These are phyloP conservation scores for Drosophila tani DNA, from an alignment of 1,140 invertebrate genomes.

Conservation along the genomic window DNA sequence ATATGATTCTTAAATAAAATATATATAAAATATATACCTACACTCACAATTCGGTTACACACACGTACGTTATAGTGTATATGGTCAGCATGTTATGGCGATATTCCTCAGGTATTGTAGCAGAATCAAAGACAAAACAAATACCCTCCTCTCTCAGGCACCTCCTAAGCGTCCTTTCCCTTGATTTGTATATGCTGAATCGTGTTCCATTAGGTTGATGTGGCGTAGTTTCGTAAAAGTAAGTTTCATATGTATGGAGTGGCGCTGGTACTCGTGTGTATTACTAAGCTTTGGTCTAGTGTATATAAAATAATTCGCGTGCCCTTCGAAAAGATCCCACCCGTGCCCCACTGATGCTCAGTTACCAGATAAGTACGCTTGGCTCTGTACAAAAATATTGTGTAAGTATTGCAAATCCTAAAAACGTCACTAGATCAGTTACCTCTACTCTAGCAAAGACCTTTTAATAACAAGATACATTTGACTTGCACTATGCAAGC, in stretches of 20 bases:
- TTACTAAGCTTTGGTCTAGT: conserved; percentile 80
- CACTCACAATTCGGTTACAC: conserved; percentile 46
- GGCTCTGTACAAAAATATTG: conserved; percentile 43
- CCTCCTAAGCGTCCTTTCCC: conserved; percentile 22
- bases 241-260: conserved; percentile 60
- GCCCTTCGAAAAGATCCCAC: conserved; percentile 50
- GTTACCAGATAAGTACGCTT: conserved; percentile 32
- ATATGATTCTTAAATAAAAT: conserved; percentile 79
- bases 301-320: conserved; percentile 62
- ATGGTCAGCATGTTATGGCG: conserved; percentile 65
- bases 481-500: too few species aligned
- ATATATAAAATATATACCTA: conserved; percentile 67
- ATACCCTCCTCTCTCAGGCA: conserved; percentile 19
- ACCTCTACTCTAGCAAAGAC: conserved; percentile 2
- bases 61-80: conserved; percentile 28
- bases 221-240: conserved; percentile 54
- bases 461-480: too few species aligned
- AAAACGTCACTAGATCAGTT: conserved; percentile 29
- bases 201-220: conserved; percentile 29
- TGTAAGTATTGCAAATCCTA: conserved; percentile 42
- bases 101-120: conserved; percentile 77
- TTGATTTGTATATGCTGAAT: conserved; percentile 34
- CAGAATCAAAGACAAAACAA: conserved; percentile 52
- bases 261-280: conserved; percentile 64
- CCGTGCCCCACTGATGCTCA: conserved; percentile 15